These are phyloP conservation scores for Athene cunicularia DNA, from an alignment of 2,113 vertebrate species.

Conservation along the genomic window DNA sequence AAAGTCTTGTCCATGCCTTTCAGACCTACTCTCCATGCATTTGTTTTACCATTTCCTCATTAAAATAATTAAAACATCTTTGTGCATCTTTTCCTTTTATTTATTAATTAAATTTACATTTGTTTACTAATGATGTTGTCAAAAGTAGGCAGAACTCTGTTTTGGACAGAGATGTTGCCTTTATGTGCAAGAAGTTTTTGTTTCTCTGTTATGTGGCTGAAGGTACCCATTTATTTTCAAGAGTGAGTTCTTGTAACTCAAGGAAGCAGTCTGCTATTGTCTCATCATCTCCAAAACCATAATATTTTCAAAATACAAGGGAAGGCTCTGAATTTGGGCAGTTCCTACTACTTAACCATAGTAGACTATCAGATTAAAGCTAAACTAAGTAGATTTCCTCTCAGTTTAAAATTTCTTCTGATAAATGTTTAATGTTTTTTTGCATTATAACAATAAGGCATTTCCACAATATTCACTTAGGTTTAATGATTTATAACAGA, in stretches of 20 bases:
- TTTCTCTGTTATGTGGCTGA: not conserved
- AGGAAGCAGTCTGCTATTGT: not conserved
- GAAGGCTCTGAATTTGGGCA: not conserved
- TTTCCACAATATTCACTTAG: not conserved
- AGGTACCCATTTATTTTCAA: not conserved
- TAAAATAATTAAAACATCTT: not conserved
- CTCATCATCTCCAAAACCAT: not conserved
- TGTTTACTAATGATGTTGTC: not conserved
- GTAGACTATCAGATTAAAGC: not conserved
- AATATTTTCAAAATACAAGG: not conserved
- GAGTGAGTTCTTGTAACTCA: not conserved
- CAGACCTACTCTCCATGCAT: not conserved
- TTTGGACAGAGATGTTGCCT: not conserved
- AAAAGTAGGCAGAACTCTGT: not conserved
- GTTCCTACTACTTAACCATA: not conserved
- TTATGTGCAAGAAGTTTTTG: not conserved
- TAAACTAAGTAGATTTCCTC: not conserved
- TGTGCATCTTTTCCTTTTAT: not conserved
- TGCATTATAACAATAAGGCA: not conserved
- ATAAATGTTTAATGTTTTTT: not conserved
- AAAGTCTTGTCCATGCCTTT: not conserved
- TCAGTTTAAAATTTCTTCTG: constrained; percentile 23
- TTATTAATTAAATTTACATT: not conserved
- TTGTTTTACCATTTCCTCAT: not conserved
- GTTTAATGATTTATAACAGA: constrained; percentile 6